Base-by-base conservation (phyloP, 2,888 invertebrate species). In the Eupsilia transversa region DNA sequence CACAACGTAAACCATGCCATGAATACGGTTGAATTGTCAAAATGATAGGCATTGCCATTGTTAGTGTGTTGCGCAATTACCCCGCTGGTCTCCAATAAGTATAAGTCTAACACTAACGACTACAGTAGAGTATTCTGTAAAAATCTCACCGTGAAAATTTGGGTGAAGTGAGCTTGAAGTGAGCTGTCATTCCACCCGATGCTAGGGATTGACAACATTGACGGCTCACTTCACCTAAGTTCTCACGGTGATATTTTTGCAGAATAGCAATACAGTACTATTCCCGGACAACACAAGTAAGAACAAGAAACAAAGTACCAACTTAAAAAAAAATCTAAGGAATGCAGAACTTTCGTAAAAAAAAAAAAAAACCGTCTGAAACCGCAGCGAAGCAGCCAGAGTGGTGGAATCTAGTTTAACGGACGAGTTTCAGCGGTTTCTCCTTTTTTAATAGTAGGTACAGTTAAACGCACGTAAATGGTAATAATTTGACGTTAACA, bases 371-470 rank as follows among this genome's bases (percentile, higher is more conserved):
- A 35, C 23, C 49, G 38, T 46, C 72, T n/a, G 46, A 33, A 72
- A 74, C 59, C 68, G 60, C 56, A 57, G 54, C 46, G 57, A 74
- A 75, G 61, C 72, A 77, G 67, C 59, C 52, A 20, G 49, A 20
- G 43, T n/a, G 17, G n/a, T 35, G 33, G 69, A 76, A 74, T 72
- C 33, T 74, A 78, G 78, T 84, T 80, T 72, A 46, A 72, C 73
- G 59, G 73, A 74, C n/a, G 61, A 76, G 78, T 74, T 83, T 79
- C 30, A 70, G 76, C 33, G 74, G 84, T 80, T 65, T 41, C 6
- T 74, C 79, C 74, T 80, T 71, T 82, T 70, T 46, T 35, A 43
- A n/a, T 30, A 41, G 5, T 17, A 52, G 27, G 30, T 56, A 66
- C 38, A 14, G n/a, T 10, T 14, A 30, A 72, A n/a, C 20, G n/a